A percentile compares a stretch with the other conserved stretches of the same genome.
phyloP scores from a whole-genome alignment of 2,797 vertebrate species.

The Antennarius maculatus region DNA sequence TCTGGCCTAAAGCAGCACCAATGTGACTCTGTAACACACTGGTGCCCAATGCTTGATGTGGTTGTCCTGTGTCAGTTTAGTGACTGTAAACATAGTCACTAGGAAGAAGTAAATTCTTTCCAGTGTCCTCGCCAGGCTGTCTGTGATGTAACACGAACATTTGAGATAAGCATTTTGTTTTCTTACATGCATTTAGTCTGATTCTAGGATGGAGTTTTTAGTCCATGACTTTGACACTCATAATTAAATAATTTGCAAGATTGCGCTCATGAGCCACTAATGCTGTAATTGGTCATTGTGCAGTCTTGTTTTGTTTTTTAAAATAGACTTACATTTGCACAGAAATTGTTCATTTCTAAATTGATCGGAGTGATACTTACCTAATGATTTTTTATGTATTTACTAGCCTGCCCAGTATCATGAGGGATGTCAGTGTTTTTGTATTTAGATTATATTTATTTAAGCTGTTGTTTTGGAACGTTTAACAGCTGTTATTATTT shows the following conservation, averaged over 20 bases:
- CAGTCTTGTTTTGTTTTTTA: conserved; percentile 16
- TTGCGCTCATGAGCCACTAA: conserved; percentile 23
- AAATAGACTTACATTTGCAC: conserved; percentile 16
- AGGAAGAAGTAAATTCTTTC: too few species aligned
- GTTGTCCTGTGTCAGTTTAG: conserved; percentile 24
- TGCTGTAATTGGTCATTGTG: conserved; percentile 19
- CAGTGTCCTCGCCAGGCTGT: background rate
- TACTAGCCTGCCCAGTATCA: too few species aligned
- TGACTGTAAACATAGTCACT: background rate
- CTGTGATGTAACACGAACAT: conserved; percentile 14
- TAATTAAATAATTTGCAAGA: conserved; percentile 12
- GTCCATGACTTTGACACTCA: conserved; percentile 19
- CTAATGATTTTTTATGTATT: too few species aligned
- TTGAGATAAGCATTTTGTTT: background rate
- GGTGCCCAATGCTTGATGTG: background rate
- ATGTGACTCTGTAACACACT: background rate
- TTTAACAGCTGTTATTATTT: too few species aligned
- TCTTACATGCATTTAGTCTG: conserved; percentile 17
- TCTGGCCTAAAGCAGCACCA: too few species aligned
- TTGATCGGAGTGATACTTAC: too few species aligned
- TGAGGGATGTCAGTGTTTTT: too few species aligned
- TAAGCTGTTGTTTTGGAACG: too few species aligned
- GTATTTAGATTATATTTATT: too few species aligned
- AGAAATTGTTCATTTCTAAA: conserved; percentile 3
- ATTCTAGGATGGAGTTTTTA: conserved; percentile 19